phyloP scores from a whole-genome alignment of 1,140 invertebrate genomes.

The Temnothorax nylanderi region DNA sequence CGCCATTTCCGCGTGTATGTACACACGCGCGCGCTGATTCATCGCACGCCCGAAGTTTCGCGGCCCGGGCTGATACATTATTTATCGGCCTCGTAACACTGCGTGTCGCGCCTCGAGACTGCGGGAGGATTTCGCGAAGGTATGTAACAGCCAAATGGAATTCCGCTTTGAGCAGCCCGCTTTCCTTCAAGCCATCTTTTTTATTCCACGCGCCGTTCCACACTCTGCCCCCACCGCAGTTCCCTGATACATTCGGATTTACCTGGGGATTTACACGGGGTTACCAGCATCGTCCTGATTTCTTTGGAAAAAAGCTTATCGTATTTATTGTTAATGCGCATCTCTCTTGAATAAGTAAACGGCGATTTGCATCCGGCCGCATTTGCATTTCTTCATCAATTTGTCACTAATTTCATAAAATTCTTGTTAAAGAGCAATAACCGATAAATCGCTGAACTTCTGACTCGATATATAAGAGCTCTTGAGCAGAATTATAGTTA shows the following conservation, averaged over 20 bases:
- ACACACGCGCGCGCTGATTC: constrained; percentile 64
- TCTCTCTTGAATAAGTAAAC: neutral
- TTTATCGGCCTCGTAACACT: constrained; percentile 65
- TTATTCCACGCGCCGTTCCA: neutral
- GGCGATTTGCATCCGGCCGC: neutral
- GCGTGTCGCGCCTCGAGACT: constrained; percentile 5
- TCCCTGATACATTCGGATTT: constrained; percentile 15
- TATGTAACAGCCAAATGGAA: constrained; percentile 20
- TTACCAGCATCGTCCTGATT: neutral
- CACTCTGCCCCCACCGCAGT: neutral
- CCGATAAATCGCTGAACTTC: neutral
- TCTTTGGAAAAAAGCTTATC: neutral
- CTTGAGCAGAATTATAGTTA: neutral
- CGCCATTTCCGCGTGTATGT: constrained; percentile 53
- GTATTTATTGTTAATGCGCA: constrained; percentile 25
- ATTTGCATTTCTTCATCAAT: neutral
- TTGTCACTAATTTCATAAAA: constrained; percentile 1
- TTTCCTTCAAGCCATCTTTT: constrained; percentile 4
- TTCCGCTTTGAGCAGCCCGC: constrained; percentile 6
- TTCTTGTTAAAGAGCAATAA: neutral
- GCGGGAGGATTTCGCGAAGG: constrained; percentile 49
- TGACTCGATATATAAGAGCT: neutral
- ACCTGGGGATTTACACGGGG: neutral
- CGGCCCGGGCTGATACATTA: constrained; percentile 67
- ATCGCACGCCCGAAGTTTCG: constrained; percentile 57